Evolutionary conservation across 2,797 vertebrate genomes (phyloP), one percentile per base, ranked within the genome.

Genomic region (Acanthopagrus latus): DNA sequence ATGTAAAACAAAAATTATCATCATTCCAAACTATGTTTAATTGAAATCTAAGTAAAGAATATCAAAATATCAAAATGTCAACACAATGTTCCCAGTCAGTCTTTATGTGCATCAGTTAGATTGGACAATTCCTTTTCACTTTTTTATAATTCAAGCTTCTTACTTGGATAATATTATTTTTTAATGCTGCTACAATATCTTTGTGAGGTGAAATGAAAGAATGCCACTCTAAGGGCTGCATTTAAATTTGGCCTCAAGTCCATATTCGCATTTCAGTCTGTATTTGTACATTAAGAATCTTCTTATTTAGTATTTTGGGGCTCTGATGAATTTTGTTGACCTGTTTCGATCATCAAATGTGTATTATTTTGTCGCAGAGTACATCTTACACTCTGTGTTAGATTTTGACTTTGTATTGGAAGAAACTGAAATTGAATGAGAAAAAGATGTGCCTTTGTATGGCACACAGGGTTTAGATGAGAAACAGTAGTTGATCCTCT

Each of bases 401-500:
- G 0, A 4, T 17, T 38, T 58, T 58, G 27, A 4, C 11, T 38
- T 58, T 50, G 20, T 13, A 16, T 38, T 41, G 46, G 20, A 38
- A 33, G 43, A 33, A 23, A n/a, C 25, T 1, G 0, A 43, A 29
- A 7, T 44, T 16, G 25, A 21, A 33, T 25, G 33, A 27, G 3
- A 41, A 29, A 25, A 33, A 23, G 12, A 23, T 20, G 21, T 73
- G 47, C 4, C 59, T 12, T 60, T 68, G 41, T 25, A 21, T 12
- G 33, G 47, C 38, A 12, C 12, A 21, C 2, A 27, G 43, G 4
- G 14, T 6, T 21, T 21, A 38, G 70, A 57, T 50, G 14, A n/a
- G 21, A 68, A 5, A 71, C 44, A 9, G 12, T 0, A 7, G 62
- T 33, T 71, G 18, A 44, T 52, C 2, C 23, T 62, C 88, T 74